Conservation (phyloP, 2,113 vertebrate species). For the Silurus asotus region DNA sequence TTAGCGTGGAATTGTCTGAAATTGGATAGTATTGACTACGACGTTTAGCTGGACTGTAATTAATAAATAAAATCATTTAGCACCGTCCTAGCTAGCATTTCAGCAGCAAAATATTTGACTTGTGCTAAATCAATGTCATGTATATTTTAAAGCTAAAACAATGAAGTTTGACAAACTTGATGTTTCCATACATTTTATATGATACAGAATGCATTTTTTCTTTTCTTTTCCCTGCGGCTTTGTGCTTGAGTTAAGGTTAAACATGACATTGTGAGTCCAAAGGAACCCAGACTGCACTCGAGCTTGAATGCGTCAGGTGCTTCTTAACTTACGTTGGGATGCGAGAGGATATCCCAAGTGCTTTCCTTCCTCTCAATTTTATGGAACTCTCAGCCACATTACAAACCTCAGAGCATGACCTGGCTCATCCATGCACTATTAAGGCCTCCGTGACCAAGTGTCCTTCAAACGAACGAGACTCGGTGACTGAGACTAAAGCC, state of each 20-base stretch:
- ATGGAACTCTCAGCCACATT: not conserved
- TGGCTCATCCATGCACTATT: conserved; percentile 1
- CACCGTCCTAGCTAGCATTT: not conserved
- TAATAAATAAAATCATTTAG: conserved; percentile 26
- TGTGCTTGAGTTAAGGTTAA: not conserved
- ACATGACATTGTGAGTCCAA: not conserved
- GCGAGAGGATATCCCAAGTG: not conserved
- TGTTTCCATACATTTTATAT: too few relatives aligned
- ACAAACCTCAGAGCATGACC: conserved; percentile 16
- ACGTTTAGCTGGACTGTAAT: conserved; percentile 13
- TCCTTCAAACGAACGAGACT: conserved; percentile 3
- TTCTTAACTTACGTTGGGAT: not conserved
- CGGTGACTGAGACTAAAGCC: conserved; percentile 7
- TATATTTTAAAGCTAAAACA: too few relatives aligned
- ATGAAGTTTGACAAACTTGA: too few relatives aligned
- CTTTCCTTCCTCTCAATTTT: not conserved
- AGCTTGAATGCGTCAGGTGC: not conserved
- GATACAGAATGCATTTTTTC: too few relatives aligned
- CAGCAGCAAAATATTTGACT: not conserved
- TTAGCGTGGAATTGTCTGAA: conserved; percentile 7
- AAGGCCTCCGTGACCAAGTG: conserved; percentile 15
- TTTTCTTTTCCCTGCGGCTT: not conserved
- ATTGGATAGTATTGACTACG: conserved; percentile 10
- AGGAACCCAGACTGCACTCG: not conserved
- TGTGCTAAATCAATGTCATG: not conserved